Evolutionary conservation across 1,140 invertebrate species (phyloP).

Genomic region (Pinna nobilis): DNA sequence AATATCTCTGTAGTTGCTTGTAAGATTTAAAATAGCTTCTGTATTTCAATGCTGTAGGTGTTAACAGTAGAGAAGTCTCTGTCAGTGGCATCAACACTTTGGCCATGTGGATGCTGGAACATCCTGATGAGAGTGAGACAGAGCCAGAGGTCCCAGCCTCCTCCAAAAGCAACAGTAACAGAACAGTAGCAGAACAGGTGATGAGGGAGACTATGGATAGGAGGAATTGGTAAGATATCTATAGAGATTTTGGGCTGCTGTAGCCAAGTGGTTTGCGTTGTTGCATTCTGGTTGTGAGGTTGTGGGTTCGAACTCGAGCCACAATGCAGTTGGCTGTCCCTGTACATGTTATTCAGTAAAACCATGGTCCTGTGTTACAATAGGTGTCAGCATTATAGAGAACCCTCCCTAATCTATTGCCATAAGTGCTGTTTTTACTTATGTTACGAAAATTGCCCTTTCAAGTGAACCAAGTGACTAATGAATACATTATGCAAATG

Average conservation of each 20-base stretch:
- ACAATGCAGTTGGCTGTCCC: constrained; percentile 1
- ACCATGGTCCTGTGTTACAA: too few relatives aligned
- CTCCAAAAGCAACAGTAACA: background rate
- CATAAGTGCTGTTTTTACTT: too few relatives aligned
- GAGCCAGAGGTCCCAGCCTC: background rate
- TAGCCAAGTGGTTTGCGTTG: too few relatives aligned
- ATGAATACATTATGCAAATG: background rate
- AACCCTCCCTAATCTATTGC: too few relatives aligned
- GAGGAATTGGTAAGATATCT: background rate
- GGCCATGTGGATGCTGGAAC: constrained; percentile 83
- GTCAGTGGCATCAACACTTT: constrained; percentile 79
- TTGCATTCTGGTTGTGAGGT: too few relatives aligned
- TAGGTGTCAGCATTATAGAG: too few relatives aligned
- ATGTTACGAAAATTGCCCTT: too few relatives aligned
- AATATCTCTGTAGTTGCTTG: too few relatives aligned
- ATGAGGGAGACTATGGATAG: background rate
- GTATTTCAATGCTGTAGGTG: constrained; percentile 67
- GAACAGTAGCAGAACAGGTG: background rate
- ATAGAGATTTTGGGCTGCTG: too few relatives aligned
- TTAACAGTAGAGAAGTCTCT: constrained; percentile 76
- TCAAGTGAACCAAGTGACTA: background rate
- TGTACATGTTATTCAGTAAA: too few relatives aligned
- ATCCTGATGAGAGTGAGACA: constrained; percentile 72
- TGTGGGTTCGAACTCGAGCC: too few relatives aligned
- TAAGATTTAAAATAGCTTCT: too few relatives aligned